Conservation (phyloP, 2,113 vertebrate species). For the Strix aluco region DNA sequence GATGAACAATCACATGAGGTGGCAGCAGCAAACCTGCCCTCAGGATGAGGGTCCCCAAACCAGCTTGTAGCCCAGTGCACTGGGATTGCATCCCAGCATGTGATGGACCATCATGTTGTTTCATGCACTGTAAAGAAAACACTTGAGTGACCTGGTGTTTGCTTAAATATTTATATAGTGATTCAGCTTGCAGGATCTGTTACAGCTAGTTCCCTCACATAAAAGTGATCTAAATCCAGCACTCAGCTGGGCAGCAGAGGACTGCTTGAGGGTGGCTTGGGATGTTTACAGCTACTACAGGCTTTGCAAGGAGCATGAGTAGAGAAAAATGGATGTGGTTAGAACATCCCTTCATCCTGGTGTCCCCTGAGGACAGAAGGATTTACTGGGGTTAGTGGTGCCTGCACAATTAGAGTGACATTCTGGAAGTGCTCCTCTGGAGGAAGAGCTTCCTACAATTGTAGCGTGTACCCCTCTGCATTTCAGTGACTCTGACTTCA, state of each 20-base stretch:
- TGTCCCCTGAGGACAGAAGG: conserved; percentile 11
- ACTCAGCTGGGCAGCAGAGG: neutral
- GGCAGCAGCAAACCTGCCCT: neutral
- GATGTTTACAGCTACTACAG: neutral
- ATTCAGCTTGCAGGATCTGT: neutral
- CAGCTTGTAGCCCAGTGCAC: neutral
- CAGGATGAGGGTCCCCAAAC: neutral
- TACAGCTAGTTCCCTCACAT: neutral
- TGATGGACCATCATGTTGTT: neutral
- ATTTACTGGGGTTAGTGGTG: neutral
- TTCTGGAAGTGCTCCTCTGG: conserved; percentile 28
- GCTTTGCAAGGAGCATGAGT: neutral
- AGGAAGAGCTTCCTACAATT: conserved; percentile 33
- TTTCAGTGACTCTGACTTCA: conserved; percentile 16
- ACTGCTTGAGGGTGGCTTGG: neutral
- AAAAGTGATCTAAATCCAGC: neutral
- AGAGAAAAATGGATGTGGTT: conserved; percentile 26
- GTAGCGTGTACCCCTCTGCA: neutral
- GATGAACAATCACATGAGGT: fast-evolving
- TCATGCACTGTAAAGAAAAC: neutral
- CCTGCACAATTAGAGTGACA: neutral
- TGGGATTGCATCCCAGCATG: neutral
- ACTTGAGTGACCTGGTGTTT: conserved; percentile 5
- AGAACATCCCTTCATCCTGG: conserved; percentile 20
- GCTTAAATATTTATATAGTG: neutral